phyloP scores from a whole-genome alignment of 2,888 invertebrate genomes.

The Chrysomela aeneicollis region DNA sequence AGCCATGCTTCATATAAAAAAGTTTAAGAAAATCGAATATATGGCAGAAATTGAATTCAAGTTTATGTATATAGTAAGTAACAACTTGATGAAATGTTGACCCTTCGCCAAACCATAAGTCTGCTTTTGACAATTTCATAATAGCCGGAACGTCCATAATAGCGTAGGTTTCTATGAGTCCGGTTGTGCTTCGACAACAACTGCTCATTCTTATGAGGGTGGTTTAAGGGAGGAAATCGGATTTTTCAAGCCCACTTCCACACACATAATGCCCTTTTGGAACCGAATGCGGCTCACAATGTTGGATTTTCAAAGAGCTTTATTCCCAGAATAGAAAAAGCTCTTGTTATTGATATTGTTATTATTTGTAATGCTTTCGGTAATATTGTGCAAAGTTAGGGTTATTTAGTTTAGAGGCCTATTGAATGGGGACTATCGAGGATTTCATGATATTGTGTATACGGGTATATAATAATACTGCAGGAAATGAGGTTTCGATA shows the following conservation, averaged over 20 bases:
- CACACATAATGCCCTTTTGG: slow-evolving; percentile 55
- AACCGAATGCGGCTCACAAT: slow-evolving; percentile 52
- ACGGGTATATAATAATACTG: slow-evolving; percentile 4
- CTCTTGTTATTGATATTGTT: slow-evolving; percentile 56
- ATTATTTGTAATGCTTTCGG: slow-evolving; percentile 49
- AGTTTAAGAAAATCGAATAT: no score
- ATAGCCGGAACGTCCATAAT: slow-evolving; percentile 39
- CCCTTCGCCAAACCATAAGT: slow-evolving; percentile 28
- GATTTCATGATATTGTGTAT: slow-evolving; percentile 28
- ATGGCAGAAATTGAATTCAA: no score
- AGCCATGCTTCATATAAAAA: no score
- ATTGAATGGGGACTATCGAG: slow-evolving; percentile 31
- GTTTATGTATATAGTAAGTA: not conserved
- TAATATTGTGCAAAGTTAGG: slow-evolving; percentile 41
- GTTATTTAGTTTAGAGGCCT: slow-evolving; percentile 36
- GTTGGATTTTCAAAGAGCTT: slow-evolving; percentile 54
- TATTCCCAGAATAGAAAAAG: slow-evolving; percentile 44
- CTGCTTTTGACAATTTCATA: slow-evolving; percentile 42
- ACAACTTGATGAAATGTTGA: slow-evolving; percentile 12
- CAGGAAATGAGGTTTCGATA: slow-evolving; percentile 23
- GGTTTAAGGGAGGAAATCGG: slow-evolving; percentile 61
- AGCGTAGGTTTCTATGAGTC: slow-evolving; percentile 36
- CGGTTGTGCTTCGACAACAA: slow-evolving; percentile 41
- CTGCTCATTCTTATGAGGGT: slow-evolving; percentile 56
- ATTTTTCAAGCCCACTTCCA: slow-evolving; percentile 63